Conservation (phyloP, 2,797 vertebrate species). For the Xenops minutus region DNA sequence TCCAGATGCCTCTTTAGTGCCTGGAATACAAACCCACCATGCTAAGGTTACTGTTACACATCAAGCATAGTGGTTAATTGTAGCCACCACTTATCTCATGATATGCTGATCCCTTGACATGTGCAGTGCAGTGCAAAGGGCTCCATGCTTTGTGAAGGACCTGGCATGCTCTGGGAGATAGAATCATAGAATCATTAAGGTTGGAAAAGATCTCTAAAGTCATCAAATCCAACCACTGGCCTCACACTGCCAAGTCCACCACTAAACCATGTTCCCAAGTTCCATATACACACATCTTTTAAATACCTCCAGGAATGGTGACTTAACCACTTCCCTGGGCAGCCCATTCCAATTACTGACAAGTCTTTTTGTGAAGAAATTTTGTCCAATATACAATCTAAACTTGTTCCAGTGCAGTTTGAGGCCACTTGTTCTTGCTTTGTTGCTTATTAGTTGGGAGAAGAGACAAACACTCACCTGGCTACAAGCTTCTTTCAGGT, state of each 20-base stretch:
- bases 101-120: not conserved
- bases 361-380: not conserved
- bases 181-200: not conserved
- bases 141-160: not conserved
- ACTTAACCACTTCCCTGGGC: not conserved
- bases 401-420: not conserved
- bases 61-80: rapidly evolving
- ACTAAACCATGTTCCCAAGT: not conserved
- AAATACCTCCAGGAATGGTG: not conserved
- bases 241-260: not conserved
- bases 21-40: conserved; percentile 57
- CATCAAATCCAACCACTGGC: not conserved
- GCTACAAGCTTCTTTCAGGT: not conserved
- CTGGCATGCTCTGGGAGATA: not conserved
- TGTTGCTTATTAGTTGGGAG: not conserved
- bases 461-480: not conserved
- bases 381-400: not conserved
- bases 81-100: not conserved
- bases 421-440: not conserved
- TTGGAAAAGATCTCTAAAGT: not conserved
- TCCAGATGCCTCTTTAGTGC: conserved; percentile 76
- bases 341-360: not conserved
- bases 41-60: not conserved
- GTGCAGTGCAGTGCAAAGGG: not conserved
- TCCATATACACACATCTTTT: not conserved